phyloP scores from a whole-genome alignment of 2,888 invertebrate genomes.

The Enchytraeus crypticus region DNA sequence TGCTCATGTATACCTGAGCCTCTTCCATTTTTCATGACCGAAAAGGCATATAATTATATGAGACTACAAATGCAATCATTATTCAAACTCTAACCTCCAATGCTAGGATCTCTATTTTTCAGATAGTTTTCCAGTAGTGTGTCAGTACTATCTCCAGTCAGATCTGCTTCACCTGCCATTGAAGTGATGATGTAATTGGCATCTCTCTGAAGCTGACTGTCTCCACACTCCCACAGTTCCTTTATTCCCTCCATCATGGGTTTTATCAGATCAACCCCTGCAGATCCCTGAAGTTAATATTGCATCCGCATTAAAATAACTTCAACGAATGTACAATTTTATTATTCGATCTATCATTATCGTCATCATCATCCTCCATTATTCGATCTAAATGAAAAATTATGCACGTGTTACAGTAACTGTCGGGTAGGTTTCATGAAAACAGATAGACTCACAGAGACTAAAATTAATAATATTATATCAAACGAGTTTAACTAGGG shows the following conservation, averaged over 20 bases:
- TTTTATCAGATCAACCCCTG: slow-evolving; percentile 5
- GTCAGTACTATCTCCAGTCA: slow-evolving; percentile 11
- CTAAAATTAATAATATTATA: no score
- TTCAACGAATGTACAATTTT: background rate
- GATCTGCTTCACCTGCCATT: slow-evolving; percentile 8
- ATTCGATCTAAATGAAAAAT: no score
- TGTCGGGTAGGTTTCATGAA: no score
- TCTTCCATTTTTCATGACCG: no score
- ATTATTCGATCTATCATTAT: background rate
- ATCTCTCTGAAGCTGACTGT: slow-evolving; percentile 5
- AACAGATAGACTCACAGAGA: no score
- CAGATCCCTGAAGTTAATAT: slow-evolving; percentile 2
- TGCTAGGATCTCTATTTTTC: background rate
- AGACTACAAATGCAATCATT: no score
- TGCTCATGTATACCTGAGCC: no score
- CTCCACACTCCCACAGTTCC: slow-evolving; percentile 11
- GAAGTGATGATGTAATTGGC: slow-evolving; percentile 14
- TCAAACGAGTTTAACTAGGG: no score
- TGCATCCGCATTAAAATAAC: background rate
- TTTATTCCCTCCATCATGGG: slow-evolving; percentile 8
- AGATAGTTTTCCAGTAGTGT: slow-evolving; percentile 8
- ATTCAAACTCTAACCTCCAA: background rate
- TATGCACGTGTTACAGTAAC: no score
- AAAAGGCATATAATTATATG: no score
- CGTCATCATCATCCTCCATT: no score